A percentile compares a stretch with the other conserved stretches of the same genome.
These are phyloP conservation scores for Ibycter americanus DNA, from an alignment of 2,797 vertebrate species.

Conservation along the genomic window DNA sequence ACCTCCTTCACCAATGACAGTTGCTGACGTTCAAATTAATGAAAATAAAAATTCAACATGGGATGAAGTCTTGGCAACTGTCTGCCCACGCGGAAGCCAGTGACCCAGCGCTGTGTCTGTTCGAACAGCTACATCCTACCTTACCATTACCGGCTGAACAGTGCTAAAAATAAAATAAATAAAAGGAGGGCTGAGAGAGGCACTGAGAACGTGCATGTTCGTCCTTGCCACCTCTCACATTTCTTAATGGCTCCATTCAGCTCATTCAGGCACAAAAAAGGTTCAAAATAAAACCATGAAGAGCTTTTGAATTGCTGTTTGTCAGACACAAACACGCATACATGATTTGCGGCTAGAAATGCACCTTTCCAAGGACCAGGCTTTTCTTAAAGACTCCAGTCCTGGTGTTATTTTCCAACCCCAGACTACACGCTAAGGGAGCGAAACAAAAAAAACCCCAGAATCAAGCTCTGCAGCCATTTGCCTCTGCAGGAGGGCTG, in stretches of 20 bases:
- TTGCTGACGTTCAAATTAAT: slow-evolving; percentile 64
- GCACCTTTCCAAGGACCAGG: not conserved
- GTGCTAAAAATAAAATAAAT: slow-evolving; percentile 30
- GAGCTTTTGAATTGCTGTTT: not conserved
- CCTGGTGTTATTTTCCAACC: not conserved
- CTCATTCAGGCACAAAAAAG: slow-evolving; percentile 18
- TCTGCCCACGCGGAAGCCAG: slow-evolving; percentile 57
- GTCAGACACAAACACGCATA: not conserved
- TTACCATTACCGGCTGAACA: not conserved
- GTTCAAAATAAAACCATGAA: not conserved
- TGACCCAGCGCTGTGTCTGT: slow-evolving; percentile 41
- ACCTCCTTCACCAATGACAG: slow-evolving; percentile 53
- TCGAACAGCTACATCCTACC: not conserved
- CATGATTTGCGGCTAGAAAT: not conserved
- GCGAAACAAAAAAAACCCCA: not conserved
- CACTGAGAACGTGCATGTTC: not conserved
- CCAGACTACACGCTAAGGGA: not conserved
- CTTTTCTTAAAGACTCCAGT: not conserved
- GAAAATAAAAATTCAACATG: slow-evolving; percentile 55
- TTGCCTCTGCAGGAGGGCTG: not conserved
- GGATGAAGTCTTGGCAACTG: slow-evolving; percentile 58
- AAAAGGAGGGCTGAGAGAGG: not conserved
- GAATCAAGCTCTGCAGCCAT: not conserved
- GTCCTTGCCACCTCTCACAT: not conserved
- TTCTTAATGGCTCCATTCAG: not conserved